Conservation (phyloP, 2,797 vertebrate species). For the Odontamblyopus lacepedii region DNA sequence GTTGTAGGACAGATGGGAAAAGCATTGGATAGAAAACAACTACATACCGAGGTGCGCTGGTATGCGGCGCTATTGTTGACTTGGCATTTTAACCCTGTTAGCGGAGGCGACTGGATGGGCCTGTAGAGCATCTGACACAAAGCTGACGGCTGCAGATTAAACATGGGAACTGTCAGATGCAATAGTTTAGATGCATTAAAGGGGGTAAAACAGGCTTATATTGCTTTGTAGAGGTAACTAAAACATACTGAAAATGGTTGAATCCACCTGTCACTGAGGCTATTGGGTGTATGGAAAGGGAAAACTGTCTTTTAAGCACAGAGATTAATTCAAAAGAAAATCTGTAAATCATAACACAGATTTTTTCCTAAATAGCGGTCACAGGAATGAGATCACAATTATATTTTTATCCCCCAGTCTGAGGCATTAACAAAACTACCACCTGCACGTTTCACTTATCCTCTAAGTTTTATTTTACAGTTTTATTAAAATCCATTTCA, state of each 20-base stretch:
- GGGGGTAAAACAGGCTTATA: too few species aligned
- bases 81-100: conserved; percentile 9
- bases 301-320: too few species aligned
- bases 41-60: neutral
- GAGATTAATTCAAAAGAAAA: too few species aligned
- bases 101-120: neutral
- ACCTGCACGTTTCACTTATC: neutral
- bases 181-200: neutral
- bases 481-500: conserved; percentile 37
- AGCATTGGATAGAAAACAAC: neutral
- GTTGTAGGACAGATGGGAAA: neutral
- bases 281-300: too few species aligned
- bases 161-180: neutral
- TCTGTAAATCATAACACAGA: too few species aligned
- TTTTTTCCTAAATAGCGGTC: too few species aligned
- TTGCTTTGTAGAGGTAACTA: too few species aligned
- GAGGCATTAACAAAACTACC: neutral
- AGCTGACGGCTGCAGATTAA: neutral
- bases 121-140: neutral
- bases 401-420: too few species aligned
- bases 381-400: too few species aligned
- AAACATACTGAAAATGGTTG: too few species aligned
- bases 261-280: too few species aligned
- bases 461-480: neutral
- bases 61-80: conserved; percentile 1